These are phyloP conservation scores for Hypsibius dujardini DNA, from an alignment of 1,140 invertebrate species.

Conservation along the genomic window DNA sequence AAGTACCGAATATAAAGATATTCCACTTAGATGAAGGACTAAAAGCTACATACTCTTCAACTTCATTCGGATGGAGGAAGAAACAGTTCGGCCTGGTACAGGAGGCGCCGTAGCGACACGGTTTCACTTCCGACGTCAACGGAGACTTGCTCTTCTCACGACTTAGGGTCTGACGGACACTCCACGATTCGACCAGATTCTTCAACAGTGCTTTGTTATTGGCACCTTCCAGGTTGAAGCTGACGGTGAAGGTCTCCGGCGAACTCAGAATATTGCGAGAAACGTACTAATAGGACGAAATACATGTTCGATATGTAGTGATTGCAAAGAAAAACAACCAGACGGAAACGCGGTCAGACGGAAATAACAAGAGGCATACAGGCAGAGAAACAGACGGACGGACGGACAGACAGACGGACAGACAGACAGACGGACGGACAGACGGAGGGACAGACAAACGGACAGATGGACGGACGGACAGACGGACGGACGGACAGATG, in stretches of 20 bases:
- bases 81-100: conserved; percentile 66
- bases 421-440: too few relatives aligned
- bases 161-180: not conserved
- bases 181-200: not conserved
- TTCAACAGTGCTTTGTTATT: not conserved
- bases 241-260: not conserved
- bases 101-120: conserved; percentile 69
- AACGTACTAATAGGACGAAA: not conserved
- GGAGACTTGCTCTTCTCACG: not conserved
- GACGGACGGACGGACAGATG: too few relatives aligned
- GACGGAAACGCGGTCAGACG: too few relatives aligned
- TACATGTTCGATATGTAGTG: too few relatives aligned
- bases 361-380: too few relatives aligned
- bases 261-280: not conserved
- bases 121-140: conserved; percentile 37
- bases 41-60: not conserved
- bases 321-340: too few relatives aligned
- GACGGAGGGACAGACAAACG: not conserved
- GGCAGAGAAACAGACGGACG: too few relatives aligned
- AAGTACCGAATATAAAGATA: too few relatives aligned
- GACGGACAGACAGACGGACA: too few relatives aligned
- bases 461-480: too few relatives aligned
- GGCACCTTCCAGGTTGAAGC: not conserved
- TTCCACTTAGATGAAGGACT: not conserved
- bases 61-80: conserved; percentile 48